Percentiles rank a stretch among this genome's conserved stretches.
These are phyloP conservation scores for Odontothrips loti DNA, from an alignment of 2,888 invertebrate species.

Conservation along the genomic window DNA sequence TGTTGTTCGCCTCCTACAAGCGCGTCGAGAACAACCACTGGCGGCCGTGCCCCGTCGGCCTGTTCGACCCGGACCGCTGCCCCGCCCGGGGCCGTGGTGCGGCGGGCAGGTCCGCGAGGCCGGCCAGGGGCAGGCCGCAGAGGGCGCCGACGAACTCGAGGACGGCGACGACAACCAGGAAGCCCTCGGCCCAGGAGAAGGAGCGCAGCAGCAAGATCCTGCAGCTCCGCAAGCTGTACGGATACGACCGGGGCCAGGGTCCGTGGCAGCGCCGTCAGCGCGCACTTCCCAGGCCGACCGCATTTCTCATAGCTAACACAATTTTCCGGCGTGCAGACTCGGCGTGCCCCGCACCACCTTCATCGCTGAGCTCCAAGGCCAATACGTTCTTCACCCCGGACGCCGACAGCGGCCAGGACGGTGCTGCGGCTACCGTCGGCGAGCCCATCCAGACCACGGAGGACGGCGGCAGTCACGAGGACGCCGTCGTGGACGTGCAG, in stretches of 20 bases:
- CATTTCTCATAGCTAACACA: background rate
- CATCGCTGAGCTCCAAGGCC: background rate
- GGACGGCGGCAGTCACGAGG: background rate
- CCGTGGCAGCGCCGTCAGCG: background rate
- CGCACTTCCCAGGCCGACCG: too few species aligned
- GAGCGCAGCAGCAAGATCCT: background rate
- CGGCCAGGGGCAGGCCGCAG: background rate
- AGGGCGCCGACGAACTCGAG: too few species aligned
- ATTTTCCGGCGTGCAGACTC: background rate
- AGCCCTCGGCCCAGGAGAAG: conserved; percentile 5
- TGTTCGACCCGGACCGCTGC: conserved; percentile 14
- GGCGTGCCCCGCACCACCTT: background rate
- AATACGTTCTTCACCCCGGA: too few species aligned
- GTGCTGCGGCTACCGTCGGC: too few species aligned
- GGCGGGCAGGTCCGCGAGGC: too few species aligned
- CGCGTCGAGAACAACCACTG: conserved; percentile 19
- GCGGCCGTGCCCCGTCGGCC: background rate
- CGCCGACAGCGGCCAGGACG: too few species aligned
- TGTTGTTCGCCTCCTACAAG: conserved; percentile 9
- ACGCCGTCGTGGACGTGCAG: background rate
- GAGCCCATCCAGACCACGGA: too few species aligned
- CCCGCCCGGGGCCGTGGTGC: background rate
- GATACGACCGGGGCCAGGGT: background rate
- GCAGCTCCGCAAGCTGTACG: background rate
- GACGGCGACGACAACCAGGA: background rate